Percentiles rank a stretch among this genome's conserved stretches.
These are phyloP conservation scores for Pherbina coryleti DNA, from an alignment of 2,888 invertebrate genomes.

Conservation along the genomic window DNA sequence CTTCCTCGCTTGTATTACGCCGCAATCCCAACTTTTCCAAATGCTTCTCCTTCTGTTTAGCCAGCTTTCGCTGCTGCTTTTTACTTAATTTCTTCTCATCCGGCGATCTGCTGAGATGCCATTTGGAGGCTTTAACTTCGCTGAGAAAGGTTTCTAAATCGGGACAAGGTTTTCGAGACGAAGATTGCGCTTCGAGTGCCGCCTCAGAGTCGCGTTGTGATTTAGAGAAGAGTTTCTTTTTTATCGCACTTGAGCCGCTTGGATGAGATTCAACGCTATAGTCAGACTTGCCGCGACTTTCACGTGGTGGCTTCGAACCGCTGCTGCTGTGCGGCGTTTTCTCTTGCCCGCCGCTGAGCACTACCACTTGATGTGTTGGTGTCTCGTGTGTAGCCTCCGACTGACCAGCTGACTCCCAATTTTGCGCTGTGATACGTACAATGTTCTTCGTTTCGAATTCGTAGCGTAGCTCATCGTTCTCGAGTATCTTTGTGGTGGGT, in stretches of 20 bases:
- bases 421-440: slow-evolving; percentile 70
- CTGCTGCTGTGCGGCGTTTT: slow-evolving; percentile 45
- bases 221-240: slow-evolving; percentile 62
- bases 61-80: slow-evolving; percentile 69
- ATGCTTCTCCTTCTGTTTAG: slow-evolving; percentile 74
- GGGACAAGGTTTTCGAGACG: slow-evolving; percentile 57
- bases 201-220: slow-evolving; percentile 55
- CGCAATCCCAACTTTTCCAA: slow-evolving; percentile 72
- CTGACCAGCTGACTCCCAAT: slow-evolving; percentile 51
- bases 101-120: slow-evolving; percentile 65
- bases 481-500: slow-evolving; percentile 77
- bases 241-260: slow-evolving; percentile 57
- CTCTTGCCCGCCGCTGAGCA: slow-evolving; percentile 36
- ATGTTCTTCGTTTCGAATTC: slow-evolving; percentile 74
- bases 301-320: slow-evolving; percentile 41
- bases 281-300: slow-evolving; percentile 43
- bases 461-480: slow-evolving; percentile 75
- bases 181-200: slow-evolving; percentile 51
- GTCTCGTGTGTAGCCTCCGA: slow-evolving; percentile 48
- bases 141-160: slow-evolving; percentile 64
- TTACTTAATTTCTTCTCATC: slow-evolving; percentile 69
- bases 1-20: slow-evolving; percentile 60
- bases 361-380: slow-evolving; percentile 51
- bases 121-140: slow-evolving; percentile 65
- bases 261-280: slow-evolving; percentile 50